phyloP scores from a whole-genome alignment of 2,888 invertebrate genomes.

The Apamea epomidion region DNA sequence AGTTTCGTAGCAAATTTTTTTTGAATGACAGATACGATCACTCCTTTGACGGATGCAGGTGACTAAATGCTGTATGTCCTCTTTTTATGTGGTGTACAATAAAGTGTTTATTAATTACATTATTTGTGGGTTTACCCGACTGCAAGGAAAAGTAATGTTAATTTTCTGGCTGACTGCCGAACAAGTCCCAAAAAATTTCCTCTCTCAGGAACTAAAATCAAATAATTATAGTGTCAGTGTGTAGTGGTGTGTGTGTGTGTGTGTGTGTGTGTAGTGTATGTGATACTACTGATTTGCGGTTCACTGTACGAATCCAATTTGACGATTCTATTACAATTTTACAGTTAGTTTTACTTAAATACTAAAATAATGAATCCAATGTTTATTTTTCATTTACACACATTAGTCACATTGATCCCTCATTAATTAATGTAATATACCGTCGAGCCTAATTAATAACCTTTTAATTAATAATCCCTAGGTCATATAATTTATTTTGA shows the following conservation, averaged over 20 bases:
- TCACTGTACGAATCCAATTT: not conserved
- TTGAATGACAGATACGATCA: too few relatives aligned
- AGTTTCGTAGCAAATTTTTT: too few relatives aligned
- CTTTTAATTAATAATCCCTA: not conserved
- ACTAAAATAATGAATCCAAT: not conserved
- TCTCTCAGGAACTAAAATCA: not conserved
- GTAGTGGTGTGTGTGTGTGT: too few relatives aligned
- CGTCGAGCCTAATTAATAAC: slow-evolving; percentile 1
- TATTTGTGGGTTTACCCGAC: not conserved
- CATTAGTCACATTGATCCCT: not conserved
- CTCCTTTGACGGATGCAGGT: too few relatives aligned
- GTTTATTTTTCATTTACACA: slow-evolving; percentile 27
- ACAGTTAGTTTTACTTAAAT: not conserved
- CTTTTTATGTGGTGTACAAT: not conserved
- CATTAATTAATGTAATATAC: not conserved
- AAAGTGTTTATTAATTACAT: not conserved
- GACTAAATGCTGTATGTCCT: too few relatives aligned
- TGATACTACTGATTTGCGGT: not conserved
- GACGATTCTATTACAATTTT: not conserved
- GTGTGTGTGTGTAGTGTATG: too few relatives aligned
- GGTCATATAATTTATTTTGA: not conserved
- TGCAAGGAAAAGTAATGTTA: not conserved
- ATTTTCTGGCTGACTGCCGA: not conserved
- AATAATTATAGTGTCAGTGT: not conserved
- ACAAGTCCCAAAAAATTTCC: not conserved